Evolutionary conservation across 2,113 vertebrate species (phyloP).

Genomic region (Meles meles): DNA sequence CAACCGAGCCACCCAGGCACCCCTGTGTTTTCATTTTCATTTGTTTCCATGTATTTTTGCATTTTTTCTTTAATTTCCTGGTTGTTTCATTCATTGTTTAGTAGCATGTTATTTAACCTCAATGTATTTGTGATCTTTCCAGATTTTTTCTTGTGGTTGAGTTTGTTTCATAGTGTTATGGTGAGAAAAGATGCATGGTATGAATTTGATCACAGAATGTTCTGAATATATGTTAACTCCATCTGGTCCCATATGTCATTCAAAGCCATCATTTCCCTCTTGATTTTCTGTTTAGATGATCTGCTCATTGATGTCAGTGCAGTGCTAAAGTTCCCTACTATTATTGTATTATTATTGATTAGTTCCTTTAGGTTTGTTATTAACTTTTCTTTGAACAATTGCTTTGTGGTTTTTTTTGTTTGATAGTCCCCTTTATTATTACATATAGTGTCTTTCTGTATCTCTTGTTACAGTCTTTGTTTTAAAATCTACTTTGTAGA

Average conservation of each 20-base stretch:
- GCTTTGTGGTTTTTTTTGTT: background rate
- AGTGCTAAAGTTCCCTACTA: background rate
- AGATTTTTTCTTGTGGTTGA: background rate
- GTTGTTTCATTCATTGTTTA: background rate
- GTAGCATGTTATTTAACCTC: background rate
- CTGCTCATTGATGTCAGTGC: background rate
- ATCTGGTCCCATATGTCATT: background rate
- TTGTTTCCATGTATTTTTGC: background rate
- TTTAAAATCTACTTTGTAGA: background rate
- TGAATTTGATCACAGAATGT: background rate
- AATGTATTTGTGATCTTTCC: background rate
- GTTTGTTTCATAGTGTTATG: background rate
- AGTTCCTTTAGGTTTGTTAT: background rate
- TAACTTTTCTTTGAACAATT: background rate
- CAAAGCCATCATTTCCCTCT: background rate
- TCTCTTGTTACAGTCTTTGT: background rate
- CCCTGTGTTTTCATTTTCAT: background rate
- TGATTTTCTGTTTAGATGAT: background rate
- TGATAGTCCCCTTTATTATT: background rate
- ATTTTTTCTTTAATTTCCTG: background rate
- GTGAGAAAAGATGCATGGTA: background rate
- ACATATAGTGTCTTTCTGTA: background rate
- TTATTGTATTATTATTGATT: background rate
- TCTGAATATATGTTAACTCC: background rate
- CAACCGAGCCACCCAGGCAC: too few relatives aligned